A percentile compares a stretch with the other conserved stretches of the same genome.
These are phyloP conservation scores for Channa argus DNA, from an alignment of 2,113 vertebrate genomes.

Conservation along the genomic window DNA sequence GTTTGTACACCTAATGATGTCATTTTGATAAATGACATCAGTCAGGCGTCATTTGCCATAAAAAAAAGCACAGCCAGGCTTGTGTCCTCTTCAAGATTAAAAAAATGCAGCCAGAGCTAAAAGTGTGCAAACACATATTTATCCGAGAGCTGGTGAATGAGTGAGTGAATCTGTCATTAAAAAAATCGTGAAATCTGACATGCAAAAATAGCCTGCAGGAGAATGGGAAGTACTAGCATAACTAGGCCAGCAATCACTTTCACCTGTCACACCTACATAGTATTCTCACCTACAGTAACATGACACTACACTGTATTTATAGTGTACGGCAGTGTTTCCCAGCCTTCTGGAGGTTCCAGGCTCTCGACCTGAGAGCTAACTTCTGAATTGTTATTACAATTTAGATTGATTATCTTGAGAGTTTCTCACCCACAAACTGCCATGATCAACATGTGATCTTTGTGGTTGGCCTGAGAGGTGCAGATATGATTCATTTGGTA, in stretches of 20 bases:
- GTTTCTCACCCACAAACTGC: too few species aligned
- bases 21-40: too few species aligned
- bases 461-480: neutral
- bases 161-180: neutral
- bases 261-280: constrained; percentile 2
- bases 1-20: too few species aligned
- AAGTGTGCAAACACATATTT: neutral
- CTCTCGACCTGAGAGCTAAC: too few species aligned
- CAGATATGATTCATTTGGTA: constrained; percentile 14
- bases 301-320: too few species aligned
- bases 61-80: neutral
- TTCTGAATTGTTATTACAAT: too few species aligned
- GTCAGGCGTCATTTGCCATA: too few species aligned
- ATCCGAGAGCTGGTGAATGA: neutral
- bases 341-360: too few species aligned
- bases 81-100: neutral
- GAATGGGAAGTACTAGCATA: neutral
- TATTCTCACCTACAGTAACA: neutral
- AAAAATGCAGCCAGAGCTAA: neutral
- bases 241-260: neutral
- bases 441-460: neutral
- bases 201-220: neutral
- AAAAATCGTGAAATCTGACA: neutral
- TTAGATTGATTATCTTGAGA: too few species aligned
- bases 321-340: too few species aligned